Base-by-base conservation (phyloP, 1,140 invertebrate species). In the Aphaenogaster ashmeadi region DNA sequence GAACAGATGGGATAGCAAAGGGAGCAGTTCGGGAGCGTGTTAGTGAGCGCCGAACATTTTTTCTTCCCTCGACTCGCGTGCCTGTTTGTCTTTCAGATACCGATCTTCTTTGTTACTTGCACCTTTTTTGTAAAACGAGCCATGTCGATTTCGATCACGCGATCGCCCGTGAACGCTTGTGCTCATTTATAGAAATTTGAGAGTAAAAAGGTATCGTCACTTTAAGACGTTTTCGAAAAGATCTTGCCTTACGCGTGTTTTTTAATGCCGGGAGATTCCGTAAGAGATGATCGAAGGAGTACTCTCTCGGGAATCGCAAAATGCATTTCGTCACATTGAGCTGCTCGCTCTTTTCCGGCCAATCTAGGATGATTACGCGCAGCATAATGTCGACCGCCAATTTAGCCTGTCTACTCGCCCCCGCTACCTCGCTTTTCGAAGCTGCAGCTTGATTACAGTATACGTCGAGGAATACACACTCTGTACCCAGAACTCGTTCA, bases 21-120 rank as follows among this genome's bases (percentile, higher is more conserved):
- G 86, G 47, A 67, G 66, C 62, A 87, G 56, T 72, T 38, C 54
- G 54, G 78, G 47, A 84, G 66, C 56, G 66, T 83, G 66, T 83
- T 83, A 18, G 64, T 18, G 66, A 71, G 79, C 56, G 13, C 44
- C 21, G 11, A 69, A 62, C 44, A 84, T 84, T 80, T 80, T 86
- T 78, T 41, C 36, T 74, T 58, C 33, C 38, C 66, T 27, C 54
- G 41, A 74, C 80, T 84, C 69, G 79, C 79, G 67, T 64, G 80
- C 62, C 78, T 62, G 83, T 91, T 89, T 67, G 71, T 92, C 89
- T 89, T 92, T 83, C 41, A 83, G 91, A 91, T 91, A 90, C 74
- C 47, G 83, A 91, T 91, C 91, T 80, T 50, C 58, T 87, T 83
- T 77, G 71, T 87, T 88, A 87, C 84, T 86, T 74, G 84, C 87